phyloP scores from a whole-genome alignment of 2,888 invertebrate genomes.

The Drosophila prostipennis region DNA sequence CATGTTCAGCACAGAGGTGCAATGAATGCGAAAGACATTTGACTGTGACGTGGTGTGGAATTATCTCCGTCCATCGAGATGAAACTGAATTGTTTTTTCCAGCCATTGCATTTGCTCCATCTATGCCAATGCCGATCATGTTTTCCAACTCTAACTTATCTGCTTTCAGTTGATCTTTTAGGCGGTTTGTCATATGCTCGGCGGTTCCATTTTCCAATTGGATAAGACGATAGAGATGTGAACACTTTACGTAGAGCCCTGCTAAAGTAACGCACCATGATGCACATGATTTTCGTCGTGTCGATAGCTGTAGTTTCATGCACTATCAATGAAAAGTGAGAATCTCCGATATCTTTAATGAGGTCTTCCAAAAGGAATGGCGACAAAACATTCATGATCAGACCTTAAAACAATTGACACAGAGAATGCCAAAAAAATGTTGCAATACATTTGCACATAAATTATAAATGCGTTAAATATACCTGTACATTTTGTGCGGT shows the following conservation, averaged over 20 bases:
- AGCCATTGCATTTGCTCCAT: background rate
- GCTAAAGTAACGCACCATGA: slow-evolving; percentile 7
- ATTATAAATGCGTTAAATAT: no score
- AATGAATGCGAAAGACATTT: slow-evolving; percentile 7
- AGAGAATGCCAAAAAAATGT: no score
- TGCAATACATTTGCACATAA: no score
- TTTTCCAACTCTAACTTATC: background rate
- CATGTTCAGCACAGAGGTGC: background rate
- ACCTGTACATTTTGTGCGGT: no score
- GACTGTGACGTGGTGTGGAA: background rate
- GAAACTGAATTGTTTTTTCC: slow-evolving; percentile 2
- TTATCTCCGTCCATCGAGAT: background rate
- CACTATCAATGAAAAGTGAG: background rate
- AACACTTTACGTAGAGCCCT: background rate
- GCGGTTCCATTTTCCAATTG: no score
- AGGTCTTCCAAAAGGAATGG: background rate
- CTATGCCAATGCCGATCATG: background rate
- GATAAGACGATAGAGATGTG: background rate
- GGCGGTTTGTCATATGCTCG: no score
- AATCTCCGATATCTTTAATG: no score
- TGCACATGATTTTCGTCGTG: background rate
- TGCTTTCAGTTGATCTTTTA: background rate
- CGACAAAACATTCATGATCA: background rate
- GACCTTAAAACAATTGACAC: no score
- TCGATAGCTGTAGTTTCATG: background rate